Evolutionary conservation across 2,113 vertebrate genomes (phyloP).

Genomic region (Strigops habroptila): DNA sequence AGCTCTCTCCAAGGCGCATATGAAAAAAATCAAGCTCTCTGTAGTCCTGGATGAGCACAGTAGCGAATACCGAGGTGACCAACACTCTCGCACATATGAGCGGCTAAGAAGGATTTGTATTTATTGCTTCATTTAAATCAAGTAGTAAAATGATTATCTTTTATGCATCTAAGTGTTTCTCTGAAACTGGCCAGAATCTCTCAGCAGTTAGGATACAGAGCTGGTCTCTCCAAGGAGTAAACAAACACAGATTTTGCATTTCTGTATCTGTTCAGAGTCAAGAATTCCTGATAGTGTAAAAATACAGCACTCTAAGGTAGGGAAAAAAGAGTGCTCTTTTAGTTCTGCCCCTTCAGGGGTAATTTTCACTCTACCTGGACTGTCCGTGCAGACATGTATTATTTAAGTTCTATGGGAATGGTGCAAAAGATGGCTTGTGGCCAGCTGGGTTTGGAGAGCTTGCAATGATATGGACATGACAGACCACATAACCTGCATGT

Average conservation of each 20-base stretch:
- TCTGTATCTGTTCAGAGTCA: background rate
- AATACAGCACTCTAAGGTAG: background rate
- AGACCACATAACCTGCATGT: background rate
- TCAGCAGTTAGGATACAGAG: background rate
- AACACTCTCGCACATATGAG: accelerated
- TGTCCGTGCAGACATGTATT: background rate
- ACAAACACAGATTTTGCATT: background rate
- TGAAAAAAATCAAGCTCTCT: background rate
- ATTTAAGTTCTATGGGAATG: background rate
- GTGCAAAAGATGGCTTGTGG: background rate
- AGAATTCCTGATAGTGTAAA: background rate
- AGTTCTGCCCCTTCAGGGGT: background rate
- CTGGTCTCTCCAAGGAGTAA: background rate
- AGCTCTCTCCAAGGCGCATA: background rate
- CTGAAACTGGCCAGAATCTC: background rate
- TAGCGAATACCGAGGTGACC: background rate
- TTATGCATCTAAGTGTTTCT: background rate
- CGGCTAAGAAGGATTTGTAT: background rate
- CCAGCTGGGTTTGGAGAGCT: background rate
- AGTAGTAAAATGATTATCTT: background rate
- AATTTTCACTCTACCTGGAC: background rate
- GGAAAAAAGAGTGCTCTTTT: background rate
- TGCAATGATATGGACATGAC: background rate
- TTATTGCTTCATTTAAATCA: background rate
- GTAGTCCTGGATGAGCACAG: background rate